Conservation (phyloP, 2,888 invertebrate genomes). For the Agriopis aurantiaria region DNA sequence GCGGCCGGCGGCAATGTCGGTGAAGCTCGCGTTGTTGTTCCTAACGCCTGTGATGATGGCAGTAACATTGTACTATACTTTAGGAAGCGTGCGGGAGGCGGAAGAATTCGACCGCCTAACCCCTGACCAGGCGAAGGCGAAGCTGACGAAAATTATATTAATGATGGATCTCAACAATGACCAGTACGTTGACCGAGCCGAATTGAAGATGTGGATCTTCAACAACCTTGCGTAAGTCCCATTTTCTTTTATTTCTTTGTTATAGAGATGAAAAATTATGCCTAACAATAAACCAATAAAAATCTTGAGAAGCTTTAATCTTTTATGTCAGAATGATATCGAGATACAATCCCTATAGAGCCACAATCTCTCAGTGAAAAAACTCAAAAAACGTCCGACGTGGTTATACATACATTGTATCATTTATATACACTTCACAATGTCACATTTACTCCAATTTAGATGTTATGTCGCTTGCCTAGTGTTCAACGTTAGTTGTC, state of each 20-base stretch:
- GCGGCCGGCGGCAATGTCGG: slow-evolving; percentile 64
- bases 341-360: too few species aligned
- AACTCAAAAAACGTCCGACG: too few species aligned
- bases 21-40: slow-evolving; percentile 64
- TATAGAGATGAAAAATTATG: neutral
- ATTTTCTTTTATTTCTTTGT: neutral
- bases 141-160: slow-evolving; percentile 90
- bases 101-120: slow-evolving; percentile 96
- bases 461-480: too few species aligned
- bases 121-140: slow-evolving; percentile 93
- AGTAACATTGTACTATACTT: slow-evolving; percentile 71
- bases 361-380: too few species aligned
- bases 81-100: slow-evolving; percentile 95
- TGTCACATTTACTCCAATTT: too few species aligned
- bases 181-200: slow-evolving; percentile 91
- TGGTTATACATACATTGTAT: too few species aligned
- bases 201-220: slow-evolving; percentile 96
- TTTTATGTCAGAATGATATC: too few species aligned
- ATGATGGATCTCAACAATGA: slow-evolving; percentile 97
- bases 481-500: too few species aligned
- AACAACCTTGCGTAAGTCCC: slow-evolving; percentile 92
- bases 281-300: too few species aligned
- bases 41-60: slow-evolving; percentile 63
- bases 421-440: too few species aligned
- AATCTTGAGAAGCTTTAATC: too few species aligned